phyloP scores from a whole-genome alignment of 2,113 vertebrate species.

The Macquaria australasica region DNA sequence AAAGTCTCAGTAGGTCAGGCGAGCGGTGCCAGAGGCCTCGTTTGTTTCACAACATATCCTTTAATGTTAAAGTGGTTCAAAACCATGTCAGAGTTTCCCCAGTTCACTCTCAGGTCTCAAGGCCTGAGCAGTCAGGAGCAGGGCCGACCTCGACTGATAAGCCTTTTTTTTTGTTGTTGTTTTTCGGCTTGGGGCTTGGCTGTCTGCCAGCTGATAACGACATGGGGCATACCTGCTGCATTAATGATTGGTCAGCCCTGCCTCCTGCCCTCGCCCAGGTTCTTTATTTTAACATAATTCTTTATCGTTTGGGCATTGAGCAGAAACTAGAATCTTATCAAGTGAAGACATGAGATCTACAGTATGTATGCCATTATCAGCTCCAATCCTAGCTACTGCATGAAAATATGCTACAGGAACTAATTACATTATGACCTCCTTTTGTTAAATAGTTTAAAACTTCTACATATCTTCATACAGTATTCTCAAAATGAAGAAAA shows the following conservation, averaged over 20 bases:
- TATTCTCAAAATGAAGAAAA: neutral
- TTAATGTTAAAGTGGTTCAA: conserved; percentile 37
- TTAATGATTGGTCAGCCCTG: conserved; percentile 81
- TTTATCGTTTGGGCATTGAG: conserved; percentile 49
- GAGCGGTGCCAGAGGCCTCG: neutral
- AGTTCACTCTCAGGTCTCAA: conserved; percentile 58
- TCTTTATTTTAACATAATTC: conserved; percentile 68
- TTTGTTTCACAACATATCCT: conserved; percentile 36
- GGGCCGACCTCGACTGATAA: conserved; percentile 63
- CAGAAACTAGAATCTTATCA: conserved; percentile 53
- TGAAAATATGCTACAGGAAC: neutral
- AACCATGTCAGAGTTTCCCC: conserved; percentile 36
- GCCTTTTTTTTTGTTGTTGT: conserved; percentile 50
- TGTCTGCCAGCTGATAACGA: conserved; percentile 74
- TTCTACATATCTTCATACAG: neutral
- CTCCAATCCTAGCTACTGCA: neutral
- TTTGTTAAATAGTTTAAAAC: neutral
- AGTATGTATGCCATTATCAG: neutral
- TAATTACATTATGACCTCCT: neutral
- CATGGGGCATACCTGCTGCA: conserved; percentile 76
- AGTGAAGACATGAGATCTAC: neutral
- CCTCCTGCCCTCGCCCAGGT: conserved; percentile 60
- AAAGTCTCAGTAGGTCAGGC: neutral
- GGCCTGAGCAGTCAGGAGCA: conserved; percentile 58
- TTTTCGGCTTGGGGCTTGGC: conserved; percentile 66